Percentiles rank a stretch among this genome's conserved stretches.
Conservation (phyloP, 2,797 vertebrate species). For the Eulemur coronatus region DNA sequence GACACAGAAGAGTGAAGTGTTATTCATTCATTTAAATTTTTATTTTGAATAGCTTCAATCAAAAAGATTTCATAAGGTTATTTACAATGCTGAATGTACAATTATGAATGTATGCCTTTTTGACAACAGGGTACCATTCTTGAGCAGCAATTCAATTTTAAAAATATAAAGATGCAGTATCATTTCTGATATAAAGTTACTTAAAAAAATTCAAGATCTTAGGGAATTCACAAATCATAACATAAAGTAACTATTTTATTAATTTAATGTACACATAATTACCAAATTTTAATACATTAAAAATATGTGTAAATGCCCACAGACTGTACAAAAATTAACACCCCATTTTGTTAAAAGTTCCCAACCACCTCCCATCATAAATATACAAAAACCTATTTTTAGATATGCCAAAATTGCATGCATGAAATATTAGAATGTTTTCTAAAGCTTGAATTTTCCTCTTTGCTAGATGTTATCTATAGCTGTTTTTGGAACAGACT, state of each 20-base stretch:
- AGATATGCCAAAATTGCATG: constrained; percentile 78
- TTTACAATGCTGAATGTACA: constrained; percentile 87
- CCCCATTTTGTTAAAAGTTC: constrained; percentile 79
- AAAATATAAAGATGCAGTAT: constrained; percentile 85
- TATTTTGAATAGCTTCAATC: constrained; percentile 87
- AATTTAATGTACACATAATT: constrained; percentile 81
- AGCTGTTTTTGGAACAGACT: constrained; percentile 57
- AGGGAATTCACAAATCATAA: constrained; percentile 79
- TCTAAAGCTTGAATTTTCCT: constrained; percentile 64
- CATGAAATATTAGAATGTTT: constrained; percentile 77
- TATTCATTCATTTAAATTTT: constrained; percentile 80
- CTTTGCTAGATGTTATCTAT: constrained; percentile 71
- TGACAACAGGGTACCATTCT: constrained; percentile 88
- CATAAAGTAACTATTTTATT: constrained; percentile 75
- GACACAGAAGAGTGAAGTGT: constrained; percentile 50
- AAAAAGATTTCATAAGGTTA: constrained; percentile 84
- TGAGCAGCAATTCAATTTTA: constrained; percentile 86
- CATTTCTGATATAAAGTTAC: constrained; percentile 83
- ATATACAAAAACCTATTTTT: constrained; percentile 82
- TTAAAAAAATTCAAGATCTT: constrained; percentile 80
- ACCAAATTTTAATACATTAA: constrained; percentile 84
- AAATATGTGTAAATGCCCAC: constrained; percentile 84
- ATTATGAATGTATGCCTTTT: constrained; percentile 83
- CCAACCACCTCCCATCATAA: constrained; percentile 80
- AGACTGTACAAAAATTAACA: constrained; percentile 84